Conservation (phyloP, 2,113 vertebrate genomes). For the Strix aluco region DNA sequence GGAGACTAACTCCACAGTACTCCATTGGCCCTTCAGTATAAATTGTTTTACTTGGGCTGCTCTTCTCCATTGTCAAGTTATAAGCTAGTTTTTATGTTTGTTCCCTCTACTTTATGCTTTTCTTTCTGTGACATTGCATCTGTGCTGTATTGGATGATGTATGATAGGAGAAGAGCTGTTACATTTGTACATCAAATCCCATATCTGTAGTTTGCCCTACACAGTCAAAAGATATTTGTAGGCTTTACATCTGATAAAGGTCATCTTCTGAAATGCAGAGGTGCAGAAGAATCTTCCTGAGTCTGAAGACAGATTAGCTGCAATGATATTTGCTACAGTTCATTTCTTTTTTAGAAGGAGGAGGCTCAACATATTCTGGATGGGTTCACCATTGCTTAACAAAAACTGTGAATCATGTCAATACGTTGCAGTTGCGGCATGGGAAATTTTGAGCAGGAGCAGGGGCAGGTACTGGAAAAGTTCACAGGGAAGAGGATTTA, state of each 20-base stretch:
- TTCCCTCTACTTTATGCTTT: not conserved
- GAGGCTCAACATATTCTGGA: not conserved
- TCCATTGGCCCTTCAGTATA: not conserved
- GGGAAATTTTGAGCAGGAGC: not conserved
- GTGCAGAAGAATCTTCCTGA: conserved; percentile 14
- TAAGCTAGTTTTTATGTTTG: not conserved
- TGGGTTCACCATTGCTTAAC: not conserved
- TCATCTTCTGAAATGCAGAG: conserved; percentile 39
- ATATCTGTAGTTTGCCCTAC: not conserved
- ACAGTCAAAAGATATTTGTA: conserved; percentile 10
- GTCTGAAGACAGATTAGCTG: not conserved
- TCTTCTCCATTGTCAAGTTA: not conserved
- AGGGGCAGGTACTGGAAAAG: not conserved
- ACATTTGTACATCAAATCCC: conserved; percentile 9
- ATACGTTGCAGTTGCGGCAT: not conserved
- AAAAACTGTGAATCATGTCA: not conserved
- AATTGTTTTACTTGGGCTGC: not conserved
- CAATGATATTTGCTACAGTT: conserved; percentile 9
- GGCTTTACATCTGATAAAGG: conserved; percentile 36
- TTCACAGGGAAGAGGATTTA: not conserved
- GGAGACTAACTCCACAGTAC: not conserved
- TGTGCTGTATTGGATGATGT: not conserved
- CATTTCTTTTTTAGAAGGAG: not conserved
- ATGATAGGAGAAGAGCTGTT: not conserved
- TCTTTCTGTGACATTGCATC: not conserved